Conservation (phyloP, 1,140 invertebrate species). For the Drosophila busckii region DNA sequence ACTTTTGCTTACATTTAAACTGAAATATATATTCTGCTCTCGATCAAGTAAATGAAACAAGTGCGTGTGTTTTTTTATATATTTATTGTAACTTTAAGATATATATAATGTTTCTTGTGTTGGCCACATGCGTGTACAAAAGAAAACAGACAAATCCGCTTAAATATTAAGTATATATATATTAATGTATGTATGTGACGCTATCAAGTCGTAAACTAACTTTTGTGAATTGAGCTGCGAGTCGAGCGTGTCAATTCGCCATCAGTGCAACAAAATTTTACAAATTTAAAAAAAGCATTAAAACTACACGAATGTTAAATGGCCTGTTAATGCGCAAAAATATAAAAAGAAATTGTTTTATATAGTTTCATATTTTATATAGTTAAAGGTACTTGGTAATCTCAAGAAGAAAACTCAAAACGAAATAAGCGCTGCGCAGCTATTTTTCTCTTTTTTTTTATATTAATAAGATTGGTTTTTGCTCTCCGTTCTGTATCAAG, state of each 20-base stretch:
- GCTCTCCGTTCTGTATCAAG: conserved; percentile 3
- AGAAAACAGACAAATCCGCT: conserved; percentile 30
- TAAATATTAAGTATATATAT: conserved; percentile 24
- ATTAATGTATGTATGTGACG: conserved; percentile 23
- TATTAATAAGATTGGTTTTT: conserved; percentile 20
- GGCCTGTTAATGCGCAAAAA: conserved; percentile 35
- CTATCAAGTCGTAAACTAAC: conserved; percentile 9
- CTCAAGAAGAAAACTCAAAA: conserved; percentile 52
- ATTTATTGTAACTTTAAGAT: conserved; percentile 20
- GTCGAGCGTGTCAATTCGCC: conserved; percentile 4
- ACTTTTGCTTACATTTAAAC: no score
- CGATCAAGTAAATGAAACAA: not conserved
- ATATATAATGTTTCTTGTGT: conserved; percentile 34
- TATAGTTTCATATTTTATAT: not conserved
- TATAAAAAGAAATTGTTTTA: conserved; percentile 6
- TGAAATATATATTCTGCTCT: no score
- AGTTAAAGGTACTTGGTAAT: conserved; percentile 38
- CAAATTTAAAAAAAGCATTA: conserved; percentile 31
- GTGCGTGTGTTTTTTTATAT: no score
- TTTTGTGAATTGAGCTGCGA: conserved; percentile 22
- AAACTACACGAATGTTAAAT: conserved; percentile 39
- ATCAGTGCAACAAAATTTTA: conserved; percentile 17
- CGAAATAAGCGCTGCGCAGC: conserved; percentile 30
- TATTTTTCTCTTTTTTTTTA: conserved; percentile 10
- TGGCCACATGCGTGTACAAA: conserved; percentile 22